Conservation (phyloP, 2,113 vertebrate genomes). For the Struthio camelus region DNA sequence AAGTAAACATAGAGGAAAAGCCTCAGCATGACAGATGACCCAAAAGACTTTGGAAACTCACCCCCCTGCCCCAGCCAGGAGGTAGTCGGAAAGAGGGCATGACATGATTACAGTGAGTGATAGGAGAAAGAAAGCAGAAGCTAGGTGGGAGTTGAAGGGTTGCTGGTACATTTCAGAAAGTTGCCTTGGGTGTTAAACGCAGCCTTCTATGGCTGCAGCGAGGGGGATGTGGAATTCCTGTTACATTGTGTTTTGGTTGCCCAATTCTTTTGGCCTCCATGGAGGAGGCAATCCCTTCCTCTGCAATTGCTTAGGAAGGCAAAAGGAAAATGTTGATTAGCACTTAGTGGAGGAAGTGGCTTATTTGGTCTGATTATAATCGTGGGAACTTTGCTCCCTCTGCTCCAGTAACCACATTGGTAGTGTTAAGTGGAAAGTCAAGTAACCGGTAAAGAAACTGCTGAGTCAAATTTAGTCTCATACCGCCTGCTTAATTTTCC, state of each 20-base stretch:
- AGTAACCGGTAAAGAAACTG: constrained; percentile 27
- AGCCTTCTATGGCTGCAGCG: background rate
- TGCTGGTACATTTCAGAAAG: background rate
- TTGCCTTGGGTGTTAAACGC: background rate
- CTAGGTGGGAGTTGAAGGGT: background rate
- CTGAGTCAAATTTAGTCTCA: background rate
- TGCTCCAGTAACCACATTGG: constrained; percentile 28
- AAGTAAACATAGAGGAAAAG: background rate
- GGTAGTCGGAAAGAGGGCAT: background rate
- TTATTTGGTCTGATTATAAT: constrained; percentile 39
- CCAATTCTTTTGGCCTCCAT: background rate
- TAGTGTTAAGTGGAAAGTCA: background rate
- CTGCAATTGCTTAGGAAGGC: constrained; percentile 28
- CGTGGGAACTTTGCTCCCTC: constrained; percentile 7
- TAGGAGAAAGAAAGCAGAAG: constrained; percentile 28
- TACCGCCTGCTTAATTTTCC: background rate
- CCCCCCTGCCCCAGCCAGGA: background rate
- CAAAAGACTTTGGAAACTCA: background rate
- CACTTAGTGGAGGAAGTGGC: constrained; percentile 51
- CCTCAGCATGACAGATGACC: background rate
- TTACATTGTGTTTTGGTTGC: background rate
- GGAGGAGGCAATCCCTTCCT: background rate
- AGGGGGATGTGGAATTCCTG: background rate
- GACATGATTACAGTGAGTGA: background rate
- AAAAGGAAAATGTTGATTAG: constrained; percentile 59